A percentile compares a stretch with the other conserved stretches of the same genome.
phyloP scores from a whole-genome alignment of 2,797 vertebrate species.

The Esox lucius region DNA sequence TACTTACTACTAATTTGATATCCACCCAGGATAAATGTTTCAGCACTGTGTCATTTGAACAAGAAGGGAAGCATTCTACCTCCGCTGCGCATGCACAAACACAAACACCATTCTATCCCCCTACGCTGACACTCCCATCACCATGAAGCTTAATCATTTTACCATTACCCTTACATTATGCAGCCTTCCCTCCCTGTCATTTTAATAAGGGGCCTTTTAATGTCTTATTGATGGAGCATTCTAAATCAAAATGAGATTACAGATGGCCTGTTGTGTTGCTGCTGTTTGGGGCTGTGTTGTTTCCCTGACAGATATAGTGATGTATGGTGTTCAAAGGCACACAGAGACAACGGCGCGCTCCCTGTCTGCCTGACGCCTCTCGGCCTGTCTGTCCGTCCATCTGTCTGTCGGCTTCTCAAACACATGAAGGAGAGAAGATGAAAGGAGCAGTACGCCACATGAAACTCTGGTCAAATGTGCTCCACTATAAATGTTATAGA shows the following conservation, averaged over 20 bases:
- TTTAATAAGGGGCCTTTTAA: neutral
- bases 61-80: neutral
- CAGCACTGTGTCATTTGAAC: neutral
- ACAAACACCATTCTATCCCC: no score
- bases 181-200: neutral
- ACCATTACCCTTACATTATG: neutral
- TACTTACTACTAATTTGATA: neutral
- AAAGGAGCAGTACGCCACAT: slow-evolving; percentile 30
- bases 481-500: neutral
- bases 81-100: no score
- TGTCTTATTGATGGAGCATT: neutral
- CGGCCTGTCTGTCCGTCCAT: no score
- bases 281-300: no score
- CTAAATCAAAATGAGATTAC: neutral
- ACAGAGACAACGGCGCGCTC: no score
- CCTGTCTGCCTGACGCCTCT: no score
- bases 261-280: no score
- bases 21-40: neutral
- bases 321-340: no score
- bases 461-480: slow-evolving; percentile 9
- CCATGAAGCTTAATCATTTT: neutral
- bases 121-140: neutral
- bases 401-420: neutral
- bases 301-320: no score
- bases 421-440: neutral